Conservation (phyloP, 2,888 invertebrate species). For the Xylota sylvarum region DNA sequence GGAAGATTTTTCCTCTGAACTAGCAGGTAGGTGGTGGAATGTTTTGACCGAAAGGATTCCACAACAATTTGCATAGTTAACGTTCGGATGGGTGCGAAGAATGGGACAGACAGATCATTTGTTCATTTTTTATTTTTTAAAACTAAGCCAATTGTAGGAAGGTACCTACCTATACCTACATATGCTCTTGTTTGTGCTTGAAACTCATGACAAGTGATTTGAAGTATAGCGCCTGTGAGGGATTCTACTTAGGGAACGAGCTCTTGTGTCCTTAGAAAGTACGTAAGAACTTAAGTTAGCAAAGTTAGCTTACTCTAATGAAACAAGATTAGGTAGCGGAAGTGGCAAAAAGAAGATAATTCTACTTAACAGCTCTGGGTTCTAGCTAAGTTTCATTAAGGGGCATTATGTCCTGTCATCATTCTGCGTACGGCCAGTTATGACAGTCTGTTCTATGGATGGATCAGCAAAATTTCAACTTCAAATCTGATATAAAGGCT, state of each 20-base stretch:
- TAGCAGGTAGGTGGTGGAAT: conserved; percentile 35
- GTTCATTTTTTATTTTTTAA: background rate
- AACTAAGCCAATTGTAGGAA: no score
- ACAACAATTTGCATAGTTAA: conserved; percentile 4
- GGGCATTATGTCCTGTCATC: no score
- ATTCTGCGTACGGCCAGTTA: no score
- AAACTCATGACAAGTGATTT: conserved; percentile 17
- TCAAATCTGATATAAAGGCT: no score
- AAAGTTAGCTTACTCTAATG: no score
- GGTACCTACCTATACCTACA: no score
- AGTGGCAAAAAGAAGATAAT: no score
- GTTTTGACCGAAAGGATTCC: conserved; percentile 29
- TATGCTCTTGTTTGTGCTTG: background rate
- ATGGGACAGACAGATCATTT: conserved; percentile 34
- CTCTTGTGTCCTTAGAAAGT: background rate
- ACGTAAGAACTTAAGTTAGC: background rate
- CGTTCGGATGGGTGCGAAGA: conserved; percentile 8
- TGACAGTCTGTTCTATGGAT: no score
- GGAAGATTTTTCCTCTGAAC: conserved; percentile 34
- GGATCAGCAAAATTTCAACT: no score
- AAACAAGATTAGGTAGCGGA: no score
- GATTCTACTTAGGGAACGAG: background rate
- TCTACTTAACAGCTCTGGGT: no score
- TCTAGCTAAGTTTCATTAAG: no score
- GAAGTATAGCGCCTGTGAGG: conserved; percentile 1